Conservation (phyloP, 1,140 invertebrate species). For the Condylostylus longicornis region DNA sequence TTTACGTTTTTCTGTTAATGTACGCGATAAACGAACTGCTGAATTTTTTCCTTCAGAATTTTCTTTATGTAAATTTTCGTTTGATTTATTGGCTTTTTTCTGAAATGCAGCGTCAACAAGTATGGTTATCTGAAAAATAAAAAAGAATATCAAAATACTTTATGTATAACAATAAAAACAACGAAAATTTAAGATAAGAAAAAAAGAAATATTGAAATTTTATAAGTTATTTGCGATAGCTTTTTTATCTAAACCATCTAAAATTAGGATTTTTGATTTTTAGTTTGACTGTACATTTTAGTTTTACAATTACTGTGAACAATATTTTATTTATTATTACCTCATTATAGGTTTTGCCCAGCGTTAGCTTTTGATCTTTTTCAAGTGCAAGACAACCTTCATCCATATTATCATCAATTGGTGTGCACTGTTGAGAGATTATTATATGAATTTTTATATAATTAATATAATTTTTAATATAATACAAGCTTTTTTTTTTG, state of each 20-base stretch:
- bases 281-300: too few relatives aligned
- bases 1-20: slow-evolving; percentile 42
- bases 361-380: background rate
- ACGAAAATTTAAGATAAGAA: too few relatives aligned
- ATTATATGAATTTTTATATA: too few relatives aligned
- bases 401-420: slow-evolving; percentile 1
- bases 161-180: background rate
- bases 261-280: too few relatives aligned
- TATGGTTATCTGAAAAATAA: slow-evolving; percentile 6
- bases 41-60: slow-evolving; percentile 14
- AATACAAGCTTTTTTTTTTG: too few relatives aligned
- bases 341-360: slow-evolving; percentile 4
- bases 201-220: too few relatives aligned
- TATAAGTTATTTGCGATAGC: too few relatives aligned
- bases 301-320: too few relatives aligned
- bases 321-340: too few relatives aligned
- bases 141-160: background rate
- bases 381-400: background rate
- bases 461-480: too few relatives aligned
- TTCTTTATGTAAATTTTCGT: background rate
- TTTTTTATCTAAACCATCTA: too few relatives aligned
- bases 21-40: slow-evolving; percentile 33
- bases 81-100: background rate
- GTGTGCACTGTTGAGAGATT: background rate
- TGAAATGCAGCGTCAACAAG: slow-evolving; percentile 6